Conservation (phyloP, 1,140 invertebrate species). For the Argopecten irradians region DNA sequence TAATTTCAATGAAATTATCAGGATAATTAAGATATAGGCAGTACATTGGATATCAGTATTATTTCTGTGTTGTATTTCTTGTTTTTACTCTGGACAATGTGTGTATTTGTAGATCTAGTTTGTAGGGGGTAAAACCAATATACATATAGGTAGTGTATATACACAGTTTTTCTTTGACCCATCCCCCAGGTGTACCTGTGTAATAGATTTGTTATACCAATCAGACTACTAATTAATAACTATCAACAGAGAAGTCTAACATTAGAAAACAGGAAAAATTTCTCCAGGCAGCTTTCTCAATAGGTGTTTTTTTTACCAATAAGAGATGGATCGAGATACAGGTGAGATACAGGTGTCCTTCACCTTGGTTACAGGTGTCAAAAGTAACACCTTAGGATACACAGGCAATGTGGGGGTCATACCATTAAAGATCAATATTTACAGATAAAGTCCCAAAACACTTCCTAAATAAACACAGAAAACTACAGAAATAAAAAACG, state of each 20-base stretch:
- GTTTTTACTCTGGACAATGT: background rate
- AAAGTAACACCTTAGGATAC: background rate
- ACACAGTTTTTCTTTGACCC: background rate
- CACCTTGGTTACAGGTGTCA: background rate
- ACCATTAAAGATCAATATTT: background rate
- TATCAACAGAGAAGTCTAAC: too few species aligned
- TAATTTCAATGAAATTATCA: background rate
- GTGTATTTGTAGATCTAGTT: background rate
- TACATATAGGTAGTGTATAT: background rate
- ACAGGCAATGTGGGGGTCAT: background rate
- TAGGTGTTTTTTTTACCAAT: too few species aligned
- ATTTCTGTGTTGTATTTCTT: background rate
- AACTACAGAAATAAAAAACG: background rate
- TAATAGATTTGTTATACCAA: too few species aligned
- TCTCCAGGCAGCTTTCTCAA: too few species aligned
- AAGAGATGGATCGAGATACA: background rate
- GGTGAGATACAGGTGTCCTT: background rate
- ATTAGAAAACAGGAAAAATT: too few species aligned
- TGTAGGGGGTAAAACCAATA: background rate
- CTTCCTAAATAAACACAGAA: background rate
- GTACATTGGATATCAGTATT: conserved; percentile 6
- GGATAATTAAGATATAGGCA: background rate
- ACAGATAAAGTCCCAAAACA: background rate
- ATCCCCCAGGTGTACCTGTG: background rate
- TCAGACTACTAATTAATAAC: too few species aligned